Evolutionary conservation across 2,113 vertebrate species (phyloP).

Genomic region (Zingel zingel): DNA sequence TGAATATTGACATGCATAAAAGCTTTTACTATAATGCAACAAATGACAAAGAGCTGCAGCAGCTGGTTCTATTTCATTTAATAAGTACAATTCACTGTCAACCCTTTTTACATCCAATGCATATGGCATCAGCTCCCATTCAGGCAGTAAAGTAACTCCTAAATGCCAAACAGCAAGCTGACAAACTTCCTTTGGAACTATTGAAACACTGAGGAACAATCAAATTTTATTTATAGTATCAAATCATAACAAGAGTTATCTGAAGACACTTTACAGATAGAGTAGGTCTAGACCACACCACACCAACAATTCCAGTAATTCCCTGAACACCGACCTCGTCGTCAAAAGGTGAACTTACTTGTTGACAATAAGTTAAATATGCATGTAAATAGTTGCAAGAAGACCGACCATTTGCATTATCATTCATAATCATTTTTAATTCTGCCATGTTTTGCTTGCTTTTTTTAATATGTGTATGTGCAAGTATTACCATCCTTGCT

Average conservation of each 20-base stretch:
- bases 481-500: neutral
- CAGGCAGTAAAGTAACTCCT: neutral
- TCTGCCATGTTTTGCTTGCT: neutral
- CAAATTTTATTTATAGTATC: no score
- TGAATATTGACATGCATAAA: constrained; percentile 4
- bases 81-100: neutral
- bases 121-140: neutral
- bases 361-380: no score
- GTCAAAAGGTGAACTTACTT: neutral
- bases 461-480: neutral
- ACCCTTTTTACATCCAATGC: neutral
- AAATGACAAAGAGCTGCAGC: neutral
- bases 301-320: no score
- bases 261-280: no score
- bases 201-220: neutral
- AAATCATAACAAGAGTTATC: no score
- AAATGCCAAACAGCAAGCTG: neutral
- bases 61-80: neutral
- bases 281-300: no score
- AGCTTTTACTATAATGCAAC: neutral
- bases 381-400: neutral
- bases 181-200: neutral
- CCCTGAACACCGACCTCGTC: neutral
- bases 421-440: neutral
- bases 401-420: neutral